Conservation (phyloP, 2,113 vertebrate species). For the Otus sunia region DNA sequence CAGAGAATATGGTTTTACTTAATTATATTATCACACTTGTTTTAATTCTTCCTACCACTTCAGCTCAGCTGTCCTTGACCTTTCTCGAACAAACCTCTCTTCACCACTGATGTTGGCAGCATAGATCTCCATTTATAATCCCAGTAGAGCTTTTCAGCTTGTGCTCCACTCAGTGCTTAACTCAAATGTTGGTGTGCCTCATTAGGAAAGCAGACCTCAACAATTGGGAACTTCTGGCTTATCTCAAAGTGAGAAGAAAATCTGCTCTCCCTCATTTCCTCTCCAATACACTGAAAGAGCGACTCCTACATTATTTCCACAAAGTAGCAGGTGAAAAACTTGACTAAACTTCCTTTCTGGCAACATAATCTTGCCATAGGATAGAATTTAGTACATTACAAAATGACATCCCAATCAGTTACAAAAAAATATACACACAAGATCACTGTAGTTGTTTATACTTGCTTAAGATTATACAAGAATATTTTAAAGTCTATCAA, state of each 20-base stretch:
- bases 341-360: constrained; percentile 19
- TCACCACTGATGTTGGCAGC: neutral
- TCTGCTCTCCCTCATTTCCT: constrained; percentile 28
- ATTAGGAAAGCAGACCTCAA: neutral
- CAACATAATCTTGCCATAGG: neutral
- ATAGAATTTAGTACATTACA: neutral
- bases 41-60: neutral
- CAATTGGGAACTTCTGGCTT: neutral
- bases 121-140: neutral
- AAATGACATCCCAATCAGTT: neutral
- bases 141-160: neutral
- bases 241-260: neutral
- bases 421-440: neutral
- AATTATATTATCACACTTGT: neutral
- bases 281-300: neutral
- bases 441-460: neutral
- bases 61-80: neutral
- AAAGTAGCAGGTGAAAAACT: constrained; percentile 32
- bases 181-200: neutral
- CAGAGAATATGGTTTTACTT: neutral
- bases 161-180: neutral
- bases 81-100: neutral
- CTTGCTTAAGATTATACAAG: neutral
- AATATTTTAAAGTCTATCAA: neutral
- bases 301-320: neutral